Percentiles rank a stretch among this genome's conserved stretches.
These are phyloP conservation scores for Epinotia brunnichana DNA, from an alignment of 2,888 invertebrate species.

Conservation along the genomic window DNA sequence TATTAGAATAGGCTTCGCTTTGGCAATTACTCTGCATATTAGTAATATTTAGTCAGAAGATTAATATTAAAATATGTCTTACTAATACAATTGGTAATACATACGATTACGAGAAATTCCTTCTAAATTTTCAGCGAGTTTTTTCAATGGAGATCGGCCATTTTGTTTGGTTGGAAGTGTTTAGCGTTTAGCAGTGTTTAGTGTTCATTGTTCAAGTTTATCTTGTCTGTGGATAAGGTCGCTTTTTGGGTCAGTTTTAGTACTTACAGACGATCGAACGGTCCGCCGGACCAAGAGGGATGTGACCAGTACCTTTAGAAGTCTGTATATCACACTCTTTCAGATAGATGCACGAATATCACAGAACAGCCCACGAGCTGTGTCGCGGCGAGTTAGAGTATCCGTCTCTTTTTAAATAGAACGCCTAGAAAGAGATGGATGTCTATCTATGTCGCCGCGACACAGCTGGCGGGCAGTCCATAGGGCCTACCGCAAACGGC, in stretches of 20 bases:
- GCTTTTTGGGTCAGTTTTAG: background rate
- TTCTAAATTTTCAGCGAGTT: slow-evolving; percentile 59
- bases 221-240: slow-evolving; percentile 47
- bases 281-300: background rate
- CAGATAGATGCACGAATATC: no score
- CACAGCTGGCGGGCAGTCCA: no score
- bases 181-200: slow-evolving; percentile 18
- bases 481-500: no score
- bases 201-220: slow-evolving; percentile 11
- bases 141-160: slow-evolving; percentile 68
- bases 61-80: background rate
- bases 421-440: no score
- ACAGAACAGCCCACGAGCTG: no score
- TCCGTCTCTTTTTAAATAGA: no score
- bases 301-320: no score
- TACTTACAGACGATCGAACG: background rate
- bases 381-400: no score
- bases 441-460: no score
- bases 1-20: slow-evolving; percentile 27
- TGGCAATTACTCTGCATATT: background rate
- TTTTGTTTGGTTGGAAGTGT: slow-evolving; percentile 69
- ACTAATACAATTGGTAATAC: slow-evolving; percentile 47
- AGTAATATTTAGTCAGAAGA: background rate
- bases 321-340: no score
- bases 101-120: slow-evolving; percentile 56